Base-by-base conservation (phyloP, 2,797 vertebrate species). In the Benthosema pterotum region DNA sequence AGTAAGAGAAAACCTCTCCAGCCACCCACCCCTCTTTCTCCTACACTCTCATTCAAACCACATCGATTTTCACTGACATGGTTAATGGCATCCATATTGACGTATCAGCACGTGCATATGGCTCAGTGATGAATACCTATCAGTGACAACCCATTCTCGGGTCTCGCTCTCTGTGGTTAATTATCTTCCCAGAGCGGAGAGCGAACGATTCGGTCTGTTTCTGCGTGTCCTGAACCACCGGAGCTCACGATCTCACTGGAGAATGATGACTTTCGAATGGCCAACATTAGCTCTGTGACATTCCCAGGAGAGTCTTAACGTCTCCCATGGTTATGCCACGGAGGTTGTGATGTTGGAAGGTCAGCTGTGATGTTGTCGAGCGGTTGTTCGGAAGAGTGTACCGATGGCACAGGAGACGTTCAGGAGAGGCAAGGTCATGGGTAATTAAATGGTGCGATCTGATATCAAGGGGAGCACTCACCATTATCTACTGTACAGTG, bases 221-320 rank as follows among this genome's bases (percentile, higher is more conserved):
- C 71, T 67, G 55, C 6, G 5, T 32, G 28, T 8, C 28, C 28
- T 32, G 28, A 32, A 32, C 28, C 61, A n/a, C n/a, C n/a, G 57
- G 68, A 66, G 72, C 72, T 74, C 68, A 59, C 28, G 28, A 60
- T 72, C 72, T 68, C 43, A n/a, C 65, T 55, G 72, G 78, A 77
- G 83, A 89, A 81, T 79, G 89, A 88, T 77, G 71, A 57, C 63
- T 79, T 83, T 85, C 71, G 85, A 87, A 89, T 83, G 74, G 79
- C 32, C 72, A 79, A 86, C 80, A 84, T 87, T 87, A 89, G 87
- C 82, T 80, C 84, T 78, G 71, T 72, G 81, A 79, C 5, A 71
- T 68, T 63, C 70, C 68, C 60, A 77, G 65, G 75, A 88, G 79
- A 82, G 69, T 79, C 79, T 80, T 83, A 84, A 83, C 76, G 72